Evolutionary conservation across 2,888 invertebrate species (phyloP).

Genomic region (Criorhina ranunculi): DNA sequence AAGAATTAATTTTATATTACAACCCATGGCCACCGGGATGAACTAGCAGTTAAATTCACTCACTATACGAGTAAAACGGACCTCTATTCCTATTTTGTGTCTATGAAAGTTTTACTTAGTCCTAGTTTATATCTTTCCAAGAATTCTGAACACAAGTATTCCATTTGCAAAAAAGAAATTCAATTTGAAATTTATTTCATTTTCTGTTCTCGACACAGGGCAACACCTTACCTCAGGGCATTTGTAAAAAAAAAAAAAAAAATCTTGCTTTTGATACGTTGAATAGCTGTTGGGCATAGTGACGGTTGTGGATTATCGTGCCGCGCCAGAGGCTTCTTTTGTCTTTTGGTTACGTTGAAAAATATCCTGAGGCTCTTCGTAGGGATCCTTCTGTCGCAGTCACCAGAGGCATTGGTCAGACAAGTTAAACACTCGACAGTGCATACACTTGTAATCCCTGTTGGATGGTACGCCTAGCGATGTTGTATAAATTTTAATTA

Average conservation of each 20-base stretch:
- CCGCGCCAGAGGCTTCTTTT: constrained; percentile 25
- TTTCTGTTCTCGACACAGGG: constrained; percentile 40
- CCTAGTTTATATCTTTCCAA: constrained; percentile 28
- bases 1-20: constrained; percentile 25
- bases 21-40: constrained; percentile 16
- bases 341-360: constrained; percentile 39
- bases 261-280: constrained; percentile 46
- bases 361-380: constrained; percentile 27
- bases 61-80: background rate
- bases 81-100: background rate
- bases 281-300: constrained; percentile 17
- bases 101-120: constrained; percentile 29
- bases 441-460: constrained; percentile 6
- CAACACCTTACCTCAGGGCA: constrained; percentile 37
- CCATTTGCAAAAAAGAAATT: constrained; percentile 65
- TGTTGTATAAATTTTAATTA: constrained; percentile 49
- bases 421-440: constrained; percentile 38
- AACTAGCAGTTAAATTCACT: constrained; percentile 2
- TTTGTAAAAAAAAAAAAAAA: constrained; percentile 12
- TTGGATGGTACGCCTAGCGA: background rate
- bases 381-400: constrained; percentile 28
- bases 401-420: constrained; percentile 42
- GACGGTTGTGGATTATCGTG: constrained; percentile 30
- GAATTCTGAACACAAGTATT: constrained; percentile 65
- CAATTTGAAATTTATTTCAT: constrained; percentile 61